Evolutionary conservation across 2,797 vertebrate species (phyloP).

Genomic region (Erpetoichthys calabaricus): DNA sequence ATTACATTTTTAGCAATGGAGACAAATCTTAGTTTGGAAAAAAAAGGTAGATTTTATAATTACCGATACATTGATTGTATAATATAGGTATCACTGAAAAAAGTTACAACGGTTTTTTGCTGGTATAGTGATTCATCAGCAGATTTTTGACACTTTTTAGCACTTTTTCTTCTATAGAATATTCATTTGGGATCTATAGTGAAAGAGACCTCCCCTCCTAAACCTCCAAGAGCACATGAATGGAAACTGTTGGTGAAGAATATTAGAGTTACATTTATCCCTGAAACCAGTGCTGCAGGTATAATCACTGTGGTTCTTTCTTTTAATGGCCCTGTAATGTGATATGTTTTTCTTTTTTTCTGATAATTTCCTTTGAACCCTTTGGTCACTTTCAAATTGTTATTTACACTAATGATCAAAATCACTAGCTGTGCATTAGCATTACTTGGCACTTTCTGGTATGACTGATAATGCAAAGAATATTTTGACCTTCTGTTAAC

Average conservation of each 20-base stretch:
- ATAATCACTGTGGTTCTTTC: background rate
- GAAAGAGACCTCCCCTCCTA: conserved; percentile 67
- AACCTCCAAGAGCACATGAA: conserved; percentile 83
- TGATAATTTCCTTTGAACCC: conserved; percentile 19
- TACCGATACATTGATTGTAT: too few species aligned
- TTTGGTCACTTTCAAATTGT: too few species aligned
- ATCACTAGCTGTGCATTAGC: too few species aligned
- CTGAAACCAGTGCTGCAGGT: conserved; percentile 62
- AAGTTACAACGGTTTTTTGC: too few species aligned
- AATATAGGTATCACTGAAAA: too few species aligned
- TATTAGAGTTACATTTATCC: conserved; percentile 42
- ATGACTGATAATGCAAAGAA: too few species aligned
- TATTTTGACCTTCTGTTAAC: too few species aligned
- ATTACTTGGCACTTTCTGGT: too few species aligned
- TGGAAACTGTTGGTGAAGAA: conserved; percentile 84
- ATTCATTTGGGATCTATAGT: conserved; percentile 23
- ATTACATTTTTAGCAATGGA: too few species aligned
- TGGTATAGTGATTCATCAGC: background rate
- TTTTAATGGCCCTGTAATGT: conserved; percentile 6
- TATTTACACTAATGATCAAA: too few species aligned
- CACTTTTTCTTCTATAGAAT: conserved; percentile 37
- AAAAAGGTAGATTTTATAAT: too few species aligned
- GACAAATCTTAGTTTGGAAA: too few species aligned
- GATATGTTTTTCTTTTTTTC: conserved; percentile 25
- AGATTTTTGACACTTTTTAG: conserved; percentile 13